Evolutionary conservation across 1,140 invertebrate genomes (phyloP).

Genomic region (Leguminivora glycinivorella): DNA sequence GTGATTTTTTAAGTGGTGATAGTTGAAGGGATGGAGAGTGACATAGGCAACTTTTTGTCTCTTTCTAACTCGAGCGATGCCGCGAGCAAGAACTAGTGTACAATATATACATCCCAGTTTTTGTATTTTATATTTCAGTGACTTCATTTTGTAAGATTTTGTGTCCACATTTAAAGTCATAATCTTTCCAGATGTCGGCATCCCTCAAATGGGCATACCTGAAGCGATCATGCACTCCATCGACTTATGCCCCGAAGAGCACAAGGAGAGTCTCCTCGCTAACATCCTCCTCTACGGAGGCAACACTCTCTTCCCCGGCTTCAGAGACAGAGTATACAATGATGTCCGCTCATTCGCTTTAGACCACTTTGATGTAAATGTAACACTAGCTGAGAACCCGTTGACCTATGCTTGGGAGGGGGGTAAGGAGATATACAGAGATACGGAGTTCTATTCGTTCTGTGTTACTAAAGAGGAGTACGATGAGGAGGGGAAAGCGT

Average conservation of each 20-base stretch:
- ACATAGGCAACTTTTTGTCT: too few relatives aligned
- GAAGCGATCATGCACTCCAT: conserved; percentile 92
- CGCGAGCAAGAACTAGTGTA: too few relatives aligned
- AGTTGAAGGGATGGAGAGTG: too few relatives aligned
- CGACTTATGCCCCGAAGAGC: conserved; percentile 85
- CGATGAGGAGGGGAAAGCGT: conserved; percentile 89
- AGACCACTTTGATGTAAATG: conserved; percentile 83
- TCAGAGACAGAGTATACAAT: conserved; percentile 88
- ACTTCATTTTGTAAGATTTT: too few relatives aligned
- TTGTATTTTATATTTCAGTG: too few relatives aligned
- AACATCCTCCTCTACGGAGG: conserved; percentile 98
- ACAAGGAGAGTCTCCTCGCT: conserved; percentile 89
- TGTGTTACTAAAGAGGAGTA: conserved; percentile 92
- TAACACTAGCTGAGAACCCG: conserved; percentile 86
- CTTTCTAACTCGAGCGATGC: too few relatives aligned
- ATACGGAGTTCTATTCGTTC: conserved; percentile 86
- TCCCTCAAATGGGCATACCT: conserved; percentile 95
- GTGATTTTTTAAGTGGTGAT: too few relatives aligned
- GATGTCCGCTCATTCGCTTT: conserved; percentile 90
- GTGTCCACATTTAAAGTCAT: too few relatives aligned
- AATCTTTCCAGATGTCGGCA: conserved; percentile 87
- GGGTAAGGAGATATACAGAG: conserved; percentile 86
- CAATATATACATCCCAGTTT: too few relatives aligned
- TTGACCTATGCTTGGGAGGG: conserved; percentile 93
- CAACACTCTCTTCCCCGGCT: conserved; percentile 90